Base-by-base conservation (phyloP, 2,113 vertebrate genomes). In the Spheniscus mendiculus region DNA sequence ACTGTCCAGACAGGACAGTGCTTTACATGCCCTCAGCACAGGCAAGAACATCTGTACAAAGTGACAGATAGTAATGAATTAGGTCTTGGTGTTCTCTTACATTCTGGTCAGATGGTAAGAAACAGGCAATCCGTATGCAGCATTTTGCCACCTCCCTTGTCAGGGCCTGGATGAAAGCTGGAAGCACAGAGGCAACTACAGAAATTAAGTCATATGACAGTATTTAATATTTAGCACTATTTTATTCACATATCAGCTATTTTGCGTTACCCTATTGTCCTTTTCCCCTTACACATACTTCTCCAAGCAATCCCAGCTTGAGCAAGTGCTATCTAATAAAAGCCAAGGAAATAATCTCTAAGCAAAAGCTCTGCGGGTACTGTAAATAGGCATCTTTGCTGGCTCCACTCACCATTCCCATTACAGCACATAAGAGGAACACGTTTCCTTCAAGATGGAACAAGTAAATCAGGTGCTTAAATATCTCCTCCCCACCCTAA, bases 81-180 rank as follows among this genome's bases (percentile, higher is more conserved):
- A 2, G 74, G 56, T 19, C 73, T 42, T 13, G 38, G 38, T 44
- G 63, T n/a, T 65, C 58, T 67, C 45, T 27, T 6, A 2, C 8
- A 10, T 30, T 16, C 59, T 32, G 11, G 10, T 59, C 40, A 49
- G 25, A 16, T 26, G 18, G 6, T 44, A 12, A 30, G 23, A 63
- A 67, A 50, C 14, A 2, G 5, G 13, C 12, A 29, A 50, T 32
- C 52, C 15, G 2, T 18, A 32, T 1, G 0, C 25, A 55, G 38
- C 4, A 1, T 73, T 76, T 42, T 30, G 8, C 19, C 49, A n/a
- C 52, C 3, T 15, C 23, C 42, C 20, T 45, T 14, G 7, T 38
- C 59, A 84, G 59, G 38, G 52, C 61, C 42, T 55, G 42, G 42
- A 38, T 16, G n/a, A 16, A 34, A 79, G 56, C 47, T 70, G 59